A percentile compares a stretch with the other conserved stretches of the same genome.
Conservation (phyloP, 2,113 vertebrate species). For the Notechis scutatus region DNA sequence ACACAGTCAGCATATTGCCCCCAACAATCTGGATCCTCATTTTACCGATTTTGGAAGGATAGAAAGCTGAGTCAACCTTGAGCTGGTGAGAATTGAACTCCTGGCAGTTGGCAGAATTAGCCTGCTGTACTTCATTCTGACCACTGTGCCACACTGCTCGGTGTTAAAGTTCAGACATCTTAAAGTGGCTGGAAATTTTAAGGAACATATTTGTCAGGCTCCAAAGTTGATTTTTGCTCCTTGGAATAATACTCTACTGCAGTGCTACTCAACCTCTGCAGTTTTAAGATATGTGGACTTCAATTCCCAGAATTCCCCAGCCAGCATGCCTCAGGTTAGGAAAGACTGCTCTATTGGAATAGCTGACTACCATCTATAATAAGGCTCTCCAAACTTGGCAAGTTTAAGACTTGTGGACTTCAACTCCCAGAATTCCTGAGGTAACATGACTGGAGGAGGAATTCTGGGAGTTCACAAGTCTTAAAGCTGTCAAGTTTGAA, state of each 20-base stretch:
- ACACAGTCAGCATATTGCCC: neutral
- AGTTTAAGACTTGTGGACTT: too few species aligned
- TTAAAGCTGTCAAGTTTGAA: too few species aligned
- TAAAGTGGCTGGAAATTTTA: neutral
- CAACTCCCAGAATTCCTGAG: too few species aligned
- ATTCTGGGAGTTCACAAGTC: too few species aligned
- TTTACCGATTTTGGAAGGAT: neutral
- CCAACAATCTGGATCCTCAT: neutral
- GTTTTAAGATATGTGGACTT: neutral
- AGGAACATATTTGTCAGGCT: neutral
- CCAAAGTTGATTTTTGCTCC: neutral
- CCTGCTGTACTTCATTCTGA: neutral
- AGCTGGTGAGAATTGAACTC: neutral
- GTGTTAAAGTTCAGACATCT: neutral
- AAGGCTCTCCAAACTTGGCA: too few species aligned
- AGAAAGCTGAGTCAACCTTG: neutral
- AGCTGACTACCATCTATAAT: neutral
- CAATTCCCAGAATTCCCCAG: neutral
- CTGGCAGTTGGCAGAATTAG: neutral
- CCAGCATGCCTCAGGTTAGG: neutral
- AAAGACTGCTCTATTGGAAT: neutral
- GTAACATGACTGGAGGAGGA: too few species aligned
- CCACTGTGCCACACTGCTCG: neutral
- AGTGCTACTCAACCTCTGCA: neutral
- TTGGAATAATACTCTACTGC: neutral